Evolutionary conservation across 2,797 vertebrate genomes (phyloP).

Genomic region (Eulemur albifrons): DNA sequence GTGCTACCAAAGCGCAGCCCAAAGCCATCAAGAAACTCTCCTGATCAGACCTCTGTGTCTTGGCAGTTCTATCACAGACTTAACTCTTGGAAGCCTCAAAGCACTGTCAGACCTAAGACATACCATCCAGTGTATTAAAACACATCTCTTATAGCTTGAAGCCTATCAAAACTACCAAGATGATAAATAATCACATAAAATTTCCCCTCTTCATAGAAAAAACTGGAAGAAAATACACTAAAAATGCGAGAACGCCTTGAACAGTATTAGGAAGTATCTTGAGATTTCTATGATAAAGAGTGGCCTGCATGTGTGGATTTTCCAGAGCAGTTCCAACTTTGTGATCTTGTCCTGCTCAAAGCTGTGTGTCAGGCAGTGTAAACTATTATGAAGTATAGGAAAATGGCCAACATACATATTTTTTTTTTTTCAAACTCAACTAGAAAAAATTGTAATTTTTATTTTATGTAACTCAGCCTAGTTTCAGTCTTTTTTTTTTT

Average conservation of each 20-base stretch:
- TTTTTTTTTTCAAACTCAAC: too few species aligned
- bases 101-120: not conserved
- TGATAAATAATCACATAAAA: not conserved
- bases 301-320: too few species aligned
- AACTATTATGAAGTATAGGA: too few species aligned
- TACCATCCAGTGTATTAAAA: not conserved
- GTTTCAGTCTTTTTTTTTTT: too few species aligned
- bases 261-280: too few species aligned
- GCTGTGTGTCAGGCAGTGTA: too few species aligned
- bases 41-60: not conserved
- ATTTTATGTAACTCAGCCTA: too few species aligned
- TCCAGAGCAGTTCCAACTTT: too few species aligned
- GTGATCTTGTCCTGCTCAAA: too few species aligned
- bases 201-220: not conserved
- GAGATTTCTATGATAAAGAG: too few species aligned
- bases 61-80: not conserved
- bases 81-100: not conserved
- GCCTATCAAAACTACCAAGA: not conserved
- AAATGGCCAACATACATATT: too few species aligned
- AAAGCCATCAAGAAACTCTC: not conserved
- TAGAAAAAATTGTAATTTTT: too few species aligned
- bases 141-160: not conserved
- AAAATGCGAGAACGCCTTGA: not conserved
- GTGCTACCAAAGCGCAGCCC: not conserved
- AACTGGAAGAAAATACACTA: not conserved